A percentile compares a stretch with the other conserved stretches of the same genome.
phyloP scores from a whole-genome alignment of 2,113 vertebrate species.

The Calypte anna region DNA sequence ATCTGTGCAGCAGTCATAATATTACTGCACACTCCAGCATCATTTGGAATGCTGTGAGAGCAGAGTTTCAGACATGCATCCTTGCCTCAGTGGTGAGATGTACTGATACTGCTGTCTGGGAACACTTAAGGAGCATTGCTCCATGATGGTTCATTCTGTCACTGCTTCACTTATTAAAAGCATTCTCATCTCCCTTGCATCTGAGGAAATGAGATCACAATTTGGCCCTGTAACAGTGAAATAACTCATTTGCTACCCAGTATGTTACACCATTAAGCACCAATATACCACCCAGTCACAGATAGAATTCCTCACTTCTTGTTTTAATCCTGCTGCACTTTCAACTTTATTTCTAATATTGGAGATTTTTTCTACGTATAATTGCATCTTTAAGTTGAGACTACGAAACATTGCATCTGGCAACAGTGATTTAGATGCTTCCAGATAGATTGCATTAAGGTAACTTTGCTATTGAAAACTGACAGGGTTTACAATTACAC shows the following conservation, averaged over 20 bases:
- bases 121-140: background rate
- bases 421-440: constrained; percentile 12
- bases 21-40: background rate
- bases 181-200: background rate
- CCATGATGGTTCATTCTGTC: background rate
- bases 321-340: constrained; percentile 12
- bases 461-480: constrained; percentile 42
- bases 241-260: constrained; percentile 2
- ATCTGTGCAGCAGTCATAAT: constrained; percentile 19
- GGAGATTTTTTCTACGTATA: background rate
- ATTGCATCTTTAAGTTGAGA: constrained; percentile 16
- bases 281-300: background rate
- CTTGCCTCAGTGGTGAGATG: background rate
- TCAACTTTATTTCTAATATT: background rate
- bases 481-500: constrained; percentile 34
- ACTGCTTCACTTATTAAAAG: constrained; percentile 1
- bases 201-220: background rate
- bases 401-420: constrained; percentile 9
- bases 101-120: background rate
- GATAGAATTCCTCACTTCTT: background rate
- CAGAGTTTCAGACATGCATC: background rate
- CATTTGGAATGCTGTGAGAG: background rate
- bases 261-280: background rate
- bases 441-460: constrained; percentile 26
- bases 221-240: background rate